Base-by-base conservation (phyloP, 1,140 invertebrate genomes). In the Sarcophaga peregrina region DNA sequence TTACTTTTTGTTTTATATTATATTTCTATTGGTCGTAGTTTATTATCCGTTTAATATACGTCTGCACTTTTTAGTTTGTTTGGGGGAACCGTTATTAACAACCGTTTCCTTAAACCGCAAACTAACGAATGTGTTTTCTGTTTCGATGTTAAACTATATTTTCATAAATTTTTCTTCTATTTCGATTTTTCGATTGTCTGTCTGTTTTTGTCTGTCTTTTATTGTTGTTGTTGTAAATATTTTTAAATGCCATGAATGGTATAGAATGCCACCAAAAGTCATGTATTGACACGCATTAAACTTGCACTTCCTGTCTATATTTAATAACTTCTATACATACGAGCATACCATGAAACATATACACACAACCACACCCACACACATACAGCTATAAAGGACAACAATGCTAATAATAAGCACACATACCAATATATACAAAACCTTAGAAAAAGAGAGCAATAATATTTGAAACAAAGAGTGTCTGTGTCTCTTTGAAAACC, bases 201-300 rank as follows among this genome's bases (percentile, higher is more conserved):
- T 58, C 15, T 76, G 45, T 47, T 20, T 72, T 15, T 62, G 8
- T 10, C 13, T 7, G 58, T 62, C 20, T 62, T 15, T 62, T 62
- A 17, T 62, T 15, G 13, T 62, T 72, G 13, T 62, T 72, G 62
- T 72, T 72, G n/a, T 25, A 25, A 25, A 25, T 76, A 17, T 76
- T 76, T n/a, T 75, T 20, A 68, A 68, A 68, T 68, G 17, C 17
- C 17, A 62, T 62, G 8, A 76, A 76, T 48, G 47, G 37, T 15
- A 75, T 6, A 13, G 2, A 75, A 75, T 13, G 47, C 8, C 47
- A 17, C 20, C 17, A 78, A 11, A 78, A 50, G 75, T 78, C 75
- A 13, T 78, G 25, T 50, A 78, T 78, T 20, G 75, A 78, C 75
- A 78, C 75, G 75, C 75, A 78, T 78, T 78, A 20, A 50, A 52